Conservation (phyloP, 2,888 invertebrate species). For the Agonopterix alstromeriana region DNA sequence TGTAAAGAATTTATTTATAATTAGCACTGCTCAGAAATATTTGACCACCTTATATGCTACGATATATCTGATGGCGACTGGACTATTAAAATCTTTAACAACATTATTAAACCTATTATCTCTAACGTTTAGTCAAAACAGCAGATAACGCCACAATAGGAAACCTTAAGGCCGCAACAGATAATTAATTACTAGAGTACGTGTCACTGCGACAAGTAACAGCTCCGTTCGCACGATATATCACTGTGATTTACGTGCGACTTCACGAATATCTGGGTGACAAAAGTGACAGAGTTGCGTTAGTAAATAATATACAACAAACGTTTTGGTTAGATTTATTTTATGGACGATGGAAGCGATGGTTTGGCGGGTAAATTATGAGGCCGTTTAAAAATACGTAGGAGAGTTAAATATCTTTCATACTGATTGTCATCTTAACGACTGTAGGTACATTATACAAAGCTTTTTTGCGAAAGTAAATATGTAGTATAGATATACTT, state of each 20-base stretch:
- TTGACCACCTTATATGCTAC: too few species aligned
- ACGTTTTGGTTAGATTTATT: neutral
- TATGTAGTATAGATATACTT: too few species aligned
- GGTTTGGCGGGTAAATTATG: too few species aligned
- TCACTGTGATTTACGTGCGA: constrained; percentile 23
- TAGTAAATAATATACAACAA: constrained; percentile 8
- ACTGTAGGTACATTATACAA: too few species aligned
- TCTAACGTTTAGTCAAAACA: neutral
- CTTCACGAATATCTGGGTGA: constrained; percentile 17
- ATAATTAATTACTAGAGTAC: constrained; percentile 18
- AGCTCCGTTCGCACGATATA: constrained; percentile 23
- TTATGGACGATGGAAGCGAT: neutral
- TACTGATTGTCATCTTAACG: too few species aligned
- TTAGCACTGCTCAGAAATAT: too few species aligned
- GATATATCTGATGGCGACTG: too few species aligned
- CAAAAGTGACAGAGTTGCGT: constrained; percentile 10
- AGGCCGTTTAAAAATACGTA: too few species aligned
- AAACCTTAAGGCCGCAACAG: too few species aligned
- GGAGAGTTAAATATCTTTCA: too few species aligned
- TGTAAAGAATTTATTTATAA: too few species aligned
- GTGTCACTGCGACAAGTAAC: constrained; percentile 18
- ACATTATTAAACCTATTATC: neutral
- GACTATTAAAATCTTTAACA: neutral
- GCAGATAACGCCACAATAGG: neutral
- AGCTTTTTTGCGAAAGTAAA: too few species aligned